Evolutionary conservation across 2,113 vertebrate species (phyloP), one percentile per base, ranked within the genome.

Genomic region (Equus quagga): DNA sequence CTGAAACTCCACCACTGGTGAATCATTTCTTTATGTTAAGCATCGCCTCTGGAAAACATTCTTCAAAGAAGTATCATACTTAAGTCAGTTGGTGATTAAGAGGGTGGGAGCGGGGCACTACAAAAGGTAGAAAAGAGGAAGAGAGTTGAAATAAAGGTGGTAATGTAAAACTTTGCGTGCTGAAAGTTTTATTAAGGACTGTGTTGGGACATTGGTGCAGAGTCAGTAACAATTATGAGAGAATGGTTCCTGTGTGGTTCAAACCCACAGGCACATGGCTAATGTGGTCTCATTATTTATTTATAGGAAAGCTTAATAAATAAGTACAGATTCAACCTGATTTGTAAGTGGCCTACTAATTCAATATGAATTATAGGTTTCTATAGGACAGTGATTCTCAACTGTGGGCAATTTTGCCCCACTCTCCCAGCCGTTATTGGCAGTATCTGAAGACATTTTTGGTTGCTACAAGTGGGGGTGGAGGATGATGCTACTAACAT

Each of bases 261-360:
- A 54, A 92, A 76, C 83, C 86, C 79, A 54, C 19, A 67, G 54
- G 17, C 67, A 33, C 54, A 54, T 62, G 83, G 56, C 24, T 49
- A 49, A 76, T 56, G 64, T 79, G 70, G 75, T 69, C 89, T 87
- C 65, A 73, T 51, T 89, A 46, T 88, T 92, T 97, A 80, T 92
- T 95, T 96, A 69, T 26, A 84, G 75, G 79, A 92, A 87, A 79
- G 86, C 33, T 76, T 95, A 87, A 93, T 87, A 96, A 93, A 80
- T 83, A 92, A 96, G 56, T 51, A 28, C 33, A 89, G 64, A 91
- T 78, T 86, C 89, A 76, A 75, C 62, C 69, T 83, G 89, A 70
- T 86, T 95, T 85, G 33, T 81, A 72, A 80, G 51, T 89, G 83
- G 64, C 36, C 75, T 94, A 73, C 85, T 86, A 86, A 96, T 76